Evolutionary conservation across 2,797 vertebrate species (phyloP).

Genomic region (Miichthys miiuy): DNA sequence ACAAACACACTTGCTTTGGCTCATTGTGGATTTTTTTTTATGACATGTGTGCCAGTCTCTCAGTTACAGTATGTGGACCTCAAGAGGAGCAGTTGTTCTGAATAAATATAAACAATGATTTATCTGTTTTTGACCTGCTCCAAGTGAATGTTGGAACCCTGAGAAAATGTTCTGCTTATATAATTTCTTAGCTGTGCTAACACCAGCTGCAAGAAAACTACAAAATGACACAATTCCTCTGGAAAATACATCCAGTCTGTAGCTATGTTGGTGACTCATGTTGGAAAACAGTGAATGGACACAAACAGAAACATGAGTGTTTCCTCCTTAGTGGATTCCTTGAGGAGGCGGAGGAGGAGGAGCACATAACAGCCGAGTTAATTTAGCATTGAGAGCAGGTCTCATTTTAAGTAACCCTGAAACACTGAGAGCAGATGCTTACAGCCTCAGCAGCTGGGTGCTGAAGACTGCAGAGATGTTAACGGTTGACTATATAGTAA

Average conservation of each 20-base stretch:
- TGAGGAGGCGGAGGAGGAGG: slow-evolving; percentile 25
- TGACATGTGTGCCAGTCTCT: not conserved
- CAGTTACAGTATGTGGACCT: not conserved
- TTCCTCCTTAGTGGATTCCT: slow-evolving; percentile 63
- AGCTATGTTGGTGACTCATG: slow-evolving; percentile 19
- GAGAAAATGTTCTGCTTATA: not conserved
- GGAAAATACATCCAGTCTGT: slow-evolving; percentile 8
- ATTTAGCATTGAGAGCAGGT: slow-evolving; percentile 73
- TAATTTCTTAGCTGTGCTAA: not conserved
- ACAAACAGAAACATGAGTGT: slow-evolving; percentile 45
- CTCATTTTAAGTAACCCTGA: slow-evolving; percentile 72
- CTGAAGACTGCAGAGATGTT: slow-evolving; percentile 39
- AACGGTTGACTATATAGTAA: slow-evolving; percentile 61
- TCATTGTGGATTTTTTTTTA: not conserved
- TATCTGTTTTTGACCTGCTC: not conserved
- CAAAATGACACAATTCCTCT: not conserved
- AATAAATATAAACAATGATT: not conserved
- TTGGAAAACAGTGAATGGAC: slow-evolving; percentile 17
- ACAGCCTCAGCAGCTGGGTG: slow-evolving; percentile 64
- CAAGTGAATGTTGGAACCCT: not conserved
- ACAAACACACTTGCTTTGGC: not conserved
- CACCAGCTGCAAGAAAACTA: slow-evolving; percentile 5
- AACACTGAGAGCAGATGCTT: slow-evolving; percentile 74
- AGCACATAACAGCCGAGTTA: slow-evolving; percentile 59
- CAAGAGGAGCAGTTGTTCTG: not conserved